These are phyloP conservation scores for Brienomyrus longianalis DNA, from an alignment of 2,113 vertebrate species.

Conservation along the genomic window DNA sequence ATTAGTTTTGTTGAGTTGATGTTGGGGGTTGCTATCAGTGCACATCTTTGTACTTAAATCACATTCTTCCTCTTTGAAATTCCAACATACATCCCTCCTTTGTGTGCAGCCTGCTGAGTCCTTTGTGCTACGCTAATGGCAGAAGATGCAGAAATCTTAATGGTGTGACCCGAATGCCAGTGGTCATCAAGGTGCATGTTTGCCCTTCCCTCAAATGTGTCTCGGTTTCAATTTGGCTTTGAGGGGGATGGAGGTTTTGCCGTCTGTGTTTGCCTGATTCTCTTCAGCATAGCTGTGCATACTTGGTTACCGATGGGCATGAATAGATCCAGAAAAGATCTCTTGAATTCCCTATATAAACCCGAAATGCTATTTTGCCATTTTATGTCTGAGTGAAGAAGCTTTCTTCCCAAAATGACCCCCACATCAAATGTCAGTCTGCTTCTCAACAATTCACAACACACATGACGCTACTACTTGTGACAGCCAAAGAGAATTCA, in stretches of 20 bases:
- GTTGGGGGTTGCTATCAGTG: not conserved
- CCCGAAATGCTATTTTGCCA: too few species aligned
- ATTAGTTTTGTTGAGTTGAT: constrained; percentile 1
- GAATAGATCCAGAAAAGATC: not conserved
- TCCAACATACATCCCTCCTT: not conserved
- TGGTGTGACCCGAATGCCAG: not conserved
- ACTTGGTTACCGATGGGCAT: not conserved
- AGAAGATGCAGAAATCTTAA: not conserved
- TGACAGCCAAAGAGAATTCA: not conserved
- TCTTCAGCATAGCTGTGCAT: not conserved
- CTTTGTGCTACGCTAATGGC: constrained; percentile 7
- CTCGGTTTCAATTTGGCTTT: constrained; percentile 7
- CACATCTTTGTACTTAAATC: not conserved
- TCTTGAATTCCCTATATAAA: not conserved
- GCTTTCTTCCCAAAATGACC: not conserved
- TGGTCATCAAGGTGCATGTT: not conserved
- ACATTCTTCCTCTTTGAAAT: constrained; percentile 8
- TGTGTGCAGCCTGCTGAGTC: not conserved
- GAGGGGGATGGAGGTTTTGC: not conserved
- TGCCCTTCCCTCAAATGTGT: not conserved
- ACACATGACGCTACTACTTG: not conserved
- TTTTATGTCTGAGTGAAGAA: not conserved
- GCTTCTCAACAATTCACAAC: not conserved
- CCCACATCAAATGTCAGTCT: not conserved
- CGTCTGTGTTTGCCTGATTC: not conserved